Percentiles rank a stretch among this genome's conserved stretches.
Conservation (phyloP, 2,888 invertebrate genomes). For the Ichneumoninae sp. region DNA sequence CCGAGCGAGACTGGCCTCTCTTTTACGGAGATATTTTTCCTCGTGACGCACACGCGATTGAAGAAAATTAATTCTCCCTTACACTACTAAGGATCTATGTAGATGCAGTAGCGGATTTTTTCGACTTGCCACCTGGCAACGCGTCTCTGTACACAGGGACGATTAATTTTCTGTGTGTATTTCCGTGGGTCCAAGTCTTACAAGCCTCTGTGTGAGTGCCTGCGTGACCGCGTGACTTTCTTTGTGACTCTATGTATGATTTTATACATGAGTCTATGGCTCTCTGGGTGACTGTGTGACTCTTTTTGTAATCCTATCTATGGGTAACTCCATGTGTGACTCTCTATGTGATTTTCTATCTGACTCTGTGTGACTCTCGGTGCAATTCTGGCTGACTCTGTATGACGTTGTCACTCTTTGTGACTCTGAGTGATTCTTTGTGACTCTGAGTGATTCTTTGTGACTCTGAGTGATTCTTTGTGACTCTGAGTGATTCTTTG, state of each 20-base stretch:
- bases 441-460: too few relatives aligned
- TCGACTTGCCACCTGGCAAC: neutral
- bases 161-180: neutral
- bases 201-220: neutral
- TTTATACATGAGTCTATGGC: too few relatives aligned
- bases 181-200: neutral
- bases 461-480: too few relatives aligned
- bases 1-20: constrained; percentile 42
- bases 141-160: neutral
- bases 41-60: constrained; percentile 31
- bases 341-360: too few relatives aligned
- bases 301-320: too few relatives aligned
- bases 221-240: neutral
- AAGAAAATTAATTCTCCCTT: constrained; percentile 29
- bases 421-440: too few relatives aligned
- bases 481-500: too few relatives aligned
- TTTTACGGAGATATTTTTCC: constrained; percentile 20
- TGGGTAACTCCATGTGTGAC: neutral
- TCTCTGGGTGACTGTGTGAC: too few relatives aligned
- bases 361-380: too few relatives aligned
- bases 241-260: neutral
- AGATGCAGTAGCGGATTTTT: neutral
- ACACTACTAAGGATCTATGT: neutral
- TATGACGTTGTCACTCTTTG: too few relatives aligned
- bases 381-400: too few relatives aligned